Evolutionary conservation across 2,888 invertebrate genomes (phyloP), one percentile per base, ranked within the genome.

Genomic region (Antitype chi): DNA sequence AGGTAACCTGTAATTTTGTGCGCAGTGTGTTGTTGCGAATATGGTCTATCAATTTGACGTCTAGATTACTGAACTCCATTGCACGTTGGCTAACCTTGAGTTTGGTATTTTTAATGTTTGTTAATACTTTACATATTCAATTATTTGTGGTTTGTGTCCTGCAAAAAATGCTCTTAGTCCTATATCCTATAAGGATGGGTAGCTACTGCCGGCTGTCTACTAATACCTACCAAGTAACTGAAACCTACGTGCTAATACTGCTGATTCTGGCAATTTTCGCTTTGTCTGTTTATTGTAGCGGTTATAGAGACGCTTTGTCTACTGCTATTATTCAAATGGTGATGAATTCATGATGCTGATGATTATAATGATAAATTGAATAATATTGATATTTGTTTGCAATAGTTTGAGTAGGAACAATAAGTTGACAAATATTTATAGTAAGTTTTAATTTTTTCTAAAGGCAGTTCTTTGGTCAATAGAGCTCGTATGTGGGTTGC

Each of bases 281-380:
- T 67, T 60, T 76, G 59, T 78, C 8, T 68, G 57, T 76, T 78
- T 6, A 59, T 78, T 76, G 49, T 20, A 59, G 43, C 28, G n/a
- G 3, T 59, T 55, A 32, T 43, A 25, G 43, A 15, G 17, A 62
- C 9, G 11, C 28, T 20, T 38, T n/a, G 15, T 68, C 17, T 38
- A 38, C 20, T 28, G 4, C 55, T 43, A 43, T 73, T n/a, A 55
- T 59, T 28, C 4, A 17, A 71, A 55, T 57, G 13, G 55, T 28
- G 43, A 38, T 71, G 15, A 66, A 28, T 17, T 59, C 17, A 20
- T 28, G 28, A 59, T 8, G 28, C 8, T 59, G 2, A 25, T 25
- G 57, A 15, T 57, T 15, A 25, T 25, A 25, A 13, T 7, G 7
- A 23, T 49, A 47, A 72, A 55, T 43, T 55, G 59, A 7, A 59